Conservation (phyloP, 2,797 vertebrate species). For the Alca torda region DNA sequence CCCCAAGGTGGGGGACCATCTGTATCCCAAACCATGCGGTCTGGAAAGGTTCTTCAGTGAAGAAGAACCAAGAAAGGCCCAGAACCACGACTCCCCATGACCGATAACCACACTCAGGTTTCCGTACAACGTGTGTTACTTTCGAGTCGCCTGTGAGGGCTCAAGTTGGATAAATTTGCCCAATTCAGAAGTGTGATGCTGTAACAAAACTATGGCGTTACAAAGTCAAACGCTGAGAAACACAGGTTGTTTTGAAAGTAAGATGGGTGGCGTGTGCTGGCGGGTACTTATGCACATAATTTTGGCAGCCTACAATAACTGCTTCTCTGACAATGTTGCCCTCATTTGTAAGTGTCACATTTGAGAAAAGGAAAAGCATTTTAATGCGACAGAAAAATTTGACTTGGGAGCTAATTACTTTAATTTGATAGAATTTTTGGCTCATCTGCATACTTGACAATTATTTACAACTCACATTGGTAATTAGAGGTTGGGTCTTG, state of each 20-base stretch:
- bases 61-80: not conserved
- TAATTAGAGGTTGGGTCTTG: conserved; percentile 68
- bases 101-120: not conserved
- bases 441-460: conserved; percentile 69
- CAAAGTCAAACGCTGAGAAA: not conserved
- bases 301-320: not conserved
- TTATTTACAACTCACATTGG: conserved; percentile 65
- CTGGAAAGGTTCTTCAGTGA: not conserved
- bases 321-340: conserved; percentile 21
- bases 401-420: conserved; percentile 71
- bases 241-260: not conserved
- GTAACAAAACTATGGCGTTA: not conserved
- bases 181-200: not conserved
- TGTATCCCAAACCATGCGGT: not conserved
- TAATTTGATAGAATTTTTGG: conserved; percentile 67
- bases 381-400: conserved; percentile 64
- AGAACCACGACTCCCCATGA: rapidly evolving
- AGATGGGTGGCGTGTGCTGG: not conserved
- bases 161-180: not conserved
- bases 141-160: not conserved
- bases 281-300: not conserved
- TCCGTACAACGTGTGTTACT: not conserved
- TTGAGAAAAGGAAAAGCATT: conserved; percentile 54
- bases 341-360: conserved; percentile 48
- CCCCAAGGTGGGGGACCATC: not conserved